Evolutionary conservation across 2,113 vertebrate species (phyloP).

Genomic region (Notarius lentiginosus): DNA sequence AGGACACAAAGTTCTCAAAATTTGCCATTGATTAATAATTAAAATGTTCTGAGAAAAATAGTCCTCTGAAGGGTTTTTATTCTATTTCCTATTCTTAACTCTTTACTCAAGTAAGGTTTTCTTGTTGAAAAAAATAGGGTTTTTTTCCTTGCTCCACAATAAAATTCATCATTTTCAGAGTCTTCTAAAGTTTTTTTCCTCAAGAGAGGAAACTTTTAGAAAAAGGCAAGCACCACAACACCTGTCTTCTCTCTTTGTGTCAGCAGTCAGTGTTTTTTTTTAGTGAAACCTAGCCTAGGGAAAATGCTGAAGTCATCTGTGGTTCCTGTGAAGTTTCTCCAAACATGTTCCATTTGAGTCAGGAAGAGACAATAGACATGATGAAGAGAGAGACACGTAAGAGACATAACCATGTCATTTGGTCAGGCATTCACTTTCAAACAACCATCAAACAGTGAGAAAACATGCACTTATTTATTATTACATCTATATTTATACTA

Average conservation of each 20-base stretch:
- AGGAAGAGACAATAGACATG: slow-evolving; percentile 1
- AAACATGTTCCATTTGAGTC: slow-evolving; percentile 3
- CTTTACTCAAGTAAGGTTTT: neutral
- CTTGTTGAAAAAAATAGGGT: neutral
- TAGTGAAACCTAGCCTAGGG: slow-evolving; percentile 23
- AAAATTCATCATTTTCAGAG: neutral
- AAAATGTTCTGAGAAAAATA: neutral
- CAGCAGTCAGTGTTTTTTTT: slow-evolving; percentile 25
- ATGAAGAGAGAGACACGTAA: neutral
- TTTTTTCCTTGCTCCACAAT: neutral
- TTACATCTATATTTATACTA: neutral
- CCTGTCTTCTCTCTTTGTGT: slow-evolving; percentile 23
- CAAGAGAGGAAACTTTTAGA: slow-evolving; percentile 29
- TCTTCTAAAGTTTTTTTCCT: slow-evolving; percentile 19
- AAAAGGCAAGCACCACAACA: slow-evolving; percentile 5
- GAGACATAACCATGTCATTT: neutral
- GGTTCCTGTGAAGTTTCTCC: slow-evolving; percentile 20
- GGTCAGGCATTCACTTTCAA: neutral
- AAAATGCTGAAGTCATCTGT: slow-evolving; percentile 19
- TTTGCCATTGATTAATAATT: neutral
- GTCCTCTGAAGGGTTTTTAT: neutral
- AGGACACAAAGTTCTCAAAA: neutral
- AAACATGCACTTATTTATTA: neutral
- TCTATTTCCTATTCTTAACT: neutral
- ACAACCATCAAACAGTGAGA: neutral